These are phyloP conservation scores for Lepidurus packardi DNA, from an alignment of 1,140 invertebrate species.

Conservation along the genomic window DNA sequence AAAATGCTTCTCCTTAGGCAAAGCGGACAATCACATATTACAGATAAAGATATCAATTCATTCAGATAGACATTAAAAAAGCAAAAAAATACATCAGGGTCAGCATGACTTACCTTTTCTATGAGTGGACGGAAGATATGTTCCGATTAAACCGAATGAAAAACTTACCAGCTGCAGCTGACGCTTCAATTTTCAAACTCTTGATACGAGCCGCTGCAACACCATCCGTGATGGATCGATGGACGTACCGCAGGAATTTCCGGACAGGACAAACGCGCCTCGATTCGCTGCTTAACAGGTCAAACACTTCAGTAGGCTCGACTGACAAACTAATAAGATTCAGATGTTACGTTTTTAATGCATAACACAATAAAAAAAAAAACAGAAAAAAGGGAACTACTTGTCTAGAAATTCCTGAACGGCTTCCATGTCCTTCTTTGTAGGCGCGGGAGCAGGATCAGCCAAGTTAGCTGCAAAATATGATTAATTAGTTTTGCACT, in stretches of 20 bases:
- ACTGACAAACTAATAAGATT: background rate
- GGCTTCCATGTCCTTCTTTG: background rate
- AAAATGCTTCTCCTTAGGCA: conserved; percentile 1
- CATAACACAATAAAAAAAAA: background rate
- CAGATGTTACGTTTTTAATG: background rate
- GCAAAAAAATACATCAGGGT: background rate
- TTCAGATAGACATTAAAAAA: background rate
- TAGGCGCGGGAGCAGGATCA: background rate
- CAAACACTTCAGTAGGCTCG: background rate
- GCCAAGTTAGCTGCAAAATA: background rate
- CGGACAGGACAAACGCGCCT: background rate
- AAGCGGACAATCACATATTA: background rate
- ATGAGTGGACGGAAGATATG: background rate
- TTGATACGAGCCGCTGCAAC: background rate
- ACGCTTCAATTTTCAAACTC: background rate
- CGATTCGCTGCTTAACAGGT: background rate
- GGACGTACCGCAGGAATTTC: background rate
- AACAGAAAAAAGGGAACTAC: background rate
- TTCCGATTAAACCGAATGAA: background rate
- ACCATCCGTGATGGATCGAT: background rate
- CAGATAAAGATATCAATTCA: background rate
- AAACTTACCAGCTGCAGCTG: conserved; percentile 4
- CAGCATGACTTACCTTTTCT: background rate
- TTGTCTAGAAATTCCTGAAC: background rate
- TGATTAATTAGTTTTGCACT: background rate